Conservation (phyloP, 2,888 invertebrate species). For the Lamellibrachia satsuma region DNA sequence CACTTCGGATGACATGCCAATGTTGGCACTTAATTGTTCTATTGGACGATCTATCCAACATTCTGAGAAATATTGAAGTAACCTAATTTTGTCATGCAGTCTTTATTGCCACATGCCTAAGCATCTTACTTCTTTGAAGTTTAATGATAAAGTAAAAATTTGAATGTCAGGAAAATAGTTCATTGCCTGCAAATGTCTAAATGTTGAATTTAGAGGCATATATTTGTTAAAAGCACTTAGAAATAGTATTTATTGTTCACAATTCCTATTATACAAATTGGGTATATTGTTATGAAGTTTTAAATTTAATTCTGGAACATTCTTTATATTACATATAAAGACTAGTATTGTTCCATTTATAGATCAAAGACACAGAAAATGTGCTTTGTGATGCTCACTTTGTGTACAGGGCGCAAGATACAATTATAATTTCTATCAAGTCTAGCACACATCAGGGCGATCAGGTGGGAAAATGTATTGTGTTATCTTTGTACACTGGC, state of each 20-base stretch:
- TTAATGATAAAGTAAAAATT: not conserved
- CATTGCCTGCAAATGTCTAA: not conserved
- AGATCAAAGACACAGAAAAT: not conserved
- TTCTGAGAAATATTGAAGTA: not conserved
- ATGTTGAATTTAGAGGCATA: not conserved
- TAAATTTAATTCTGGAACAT: not conserved
- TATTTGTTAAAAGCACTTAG: not conserved
- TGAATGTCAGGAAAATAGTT: not conserved
- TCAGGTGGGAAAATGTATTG: not conserved
- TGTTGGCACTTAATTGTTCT: not conserved
- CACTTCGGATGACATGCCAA: not conserved
- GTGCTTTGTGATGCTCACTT: not conserved
- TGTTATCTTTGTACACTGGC: not conserved
- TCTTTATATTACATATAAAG: not conserved
- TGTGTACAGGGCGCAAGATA: not conserved
- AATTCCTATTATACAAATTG: not conserved
- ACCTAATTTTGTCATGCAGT: not conserved
- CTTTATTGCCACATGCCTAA: not conserved
- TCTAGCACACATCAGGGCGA: not conserved
- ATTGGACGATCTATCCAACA: not conserved
- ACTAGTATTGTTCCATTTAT: not conserved
- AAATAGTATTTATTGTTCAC: not conserved
- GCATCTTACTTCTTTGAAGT: not conserved
- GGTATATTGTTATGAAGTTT: not conserved
- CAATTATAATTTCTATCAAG: not conserved